Evolutionary conservation across 1,140 invertebrate genomes (phyloP).

Genomic region (Cherax quadricarinatus): DNA sequence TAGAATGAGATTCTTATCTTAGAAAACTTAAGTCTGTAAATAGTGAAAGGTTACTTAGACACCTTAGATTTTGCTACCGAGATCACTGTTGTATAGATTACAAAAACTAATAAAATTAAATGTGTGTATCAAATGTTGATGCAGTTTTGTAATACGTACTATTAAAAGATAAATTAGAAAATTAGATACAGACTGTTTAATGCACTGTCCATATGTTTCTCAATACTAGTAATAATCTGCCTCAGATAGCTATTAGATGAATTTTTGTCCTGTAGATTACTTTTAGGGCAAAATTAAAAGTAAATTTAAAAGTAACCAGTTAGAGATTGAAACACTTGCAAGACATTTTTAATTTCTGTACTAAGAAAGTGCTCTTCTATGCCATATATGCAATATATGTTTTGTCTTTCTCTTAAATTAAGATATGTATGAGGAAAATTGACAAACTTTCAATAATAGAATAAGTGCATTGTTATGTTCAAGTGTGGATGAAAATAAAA

Average conservation of each 20-base stretch:
- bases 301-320: not conserved
- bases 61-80: constrained; percentile 53
- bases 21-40: constrained; percentile 45
- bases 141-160: constrained; percentile 34
- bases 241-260: not conserved
- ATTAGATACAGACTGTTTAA: not conserved
- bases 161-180: constrained; percentile 13
- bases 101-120: not conserved
- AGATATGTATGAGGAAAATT: not conserved
- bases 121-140: constrained; percentile 31
- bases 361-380: not conserved
- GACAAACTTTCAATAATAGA: not conserved
- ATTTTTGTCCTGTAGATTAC: not conserved
- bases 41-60: constrained; percentile 47
- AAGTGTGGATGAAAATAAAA: not conserved
- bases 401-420: not conserved
- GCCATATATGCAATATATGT: not conserved
- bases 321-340: not conserved
- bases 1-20: not conserved
- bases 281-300: not conserved
- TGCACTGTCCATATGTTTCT: not conserved
- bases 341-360: not conserved
- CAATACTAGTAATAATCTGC: not conserved
- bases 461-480: not conserved
- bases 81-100: constrained; percentile 39